A percentile compares a stretch with the other conserved stretches of the same genome.
These are phyloP conservation scores for Drosophila athabasca DNA, from an alignment of 1,140 invertebrate species.

Conservation along the genomic window DNA sequence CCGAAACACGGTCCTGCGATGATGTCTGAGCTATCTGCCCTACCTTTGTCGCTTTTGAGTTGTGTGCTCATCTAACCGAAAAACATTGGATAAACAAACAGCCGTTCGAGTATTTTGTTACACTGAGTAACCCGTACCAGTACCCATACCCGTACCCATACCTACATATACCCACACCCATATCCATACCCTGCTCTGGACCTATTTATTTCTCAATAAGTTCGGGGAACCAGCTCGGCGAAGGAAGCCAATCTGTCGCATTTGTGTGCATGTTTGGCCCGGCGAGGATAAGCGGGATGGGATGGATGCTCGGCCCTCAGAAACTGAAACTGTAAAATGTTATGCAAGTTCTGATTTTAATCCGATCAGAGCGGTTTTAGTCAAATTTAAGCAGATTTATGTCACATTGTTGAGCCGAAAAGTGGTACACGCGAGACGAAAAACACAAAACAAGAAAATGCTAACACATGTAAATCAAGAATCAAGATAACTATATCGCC, in stretches of 20 bases:
- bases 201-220: conserved; percentile 46
- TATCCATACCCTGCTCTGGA: conserved; percentile 7
- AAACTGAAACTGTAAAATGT: conserved; percentile 72
- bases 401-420: conserved; percentile 71
- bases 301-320: not conserved
- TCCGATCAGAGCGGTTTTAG: conserved; percentile 83
- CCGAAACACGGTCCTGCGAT: conserved; percentile 18
- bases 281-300: conserved; percentile 23
- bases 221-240: conserved; percentile 13
- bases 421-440: conserved; percentile 33
- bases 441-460: conserved; percentile 53
- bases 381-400: conserved; percentile 83
- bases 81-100: conserved; percentile 84
- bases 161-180: too few relatives aligned
- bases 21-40: conserved; percentile 18
- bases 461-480: conserved; percentile 80
- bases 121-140: conserved; percentile 42
- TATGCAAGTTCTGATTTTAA: conserved; percentile 72
- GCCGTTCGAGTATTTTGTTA: conserved; percentile 78
- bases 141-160: not conserved
- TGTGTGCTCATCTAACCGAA: conserved; percentile 83
- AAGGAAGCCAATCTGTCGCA: conserved; percentile 71
- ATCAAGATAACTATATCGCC: conserved; percentile 57
- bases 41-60: conserved; percentile 68
- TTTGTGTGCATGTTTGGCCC: conserved; percentile 50